Conservation (phyloP, 2,113 vertebrate genomes). For the Microcebus jonahi region DNA sequence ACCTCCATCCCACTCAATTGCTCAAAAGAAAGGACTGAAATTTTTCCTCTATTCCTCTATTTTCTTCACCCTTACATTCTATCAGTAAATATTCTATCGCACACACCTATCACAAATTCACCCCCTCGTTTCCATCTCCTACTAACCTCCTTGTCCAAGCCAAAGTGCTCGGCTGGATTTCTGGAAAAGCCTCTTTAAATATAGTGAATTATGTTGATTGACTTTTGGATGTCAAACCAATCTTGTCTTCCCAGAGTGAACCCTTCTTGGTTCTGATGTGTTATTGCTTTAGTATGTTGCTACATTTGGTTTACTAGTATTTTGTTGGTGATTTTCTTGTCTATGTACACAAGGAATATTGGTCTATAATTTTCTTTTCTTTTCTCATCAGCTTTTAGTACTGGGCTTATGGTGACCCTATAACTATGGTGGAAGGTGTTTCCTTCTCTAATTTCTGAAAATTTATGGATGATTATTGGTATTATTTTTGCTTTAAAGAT, state of each 20-base stretch:
- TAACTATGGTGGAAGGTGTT: background rate
- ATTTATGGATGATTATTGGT: background rate
- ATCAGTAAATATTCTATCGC: background rate
- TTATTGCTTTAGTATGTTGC: background rate
- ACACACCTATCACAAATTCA: background rate
- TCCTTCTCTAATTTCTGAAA: background rate
- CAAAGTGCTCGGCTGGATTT: background rate
- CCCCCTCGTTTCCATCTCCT: background rate
- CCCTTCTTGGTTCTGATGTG: background rate
- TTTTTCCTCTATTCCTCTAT: background rate
- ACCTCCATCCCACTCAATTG: background rate
- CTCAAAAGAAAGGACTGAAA: background rate
- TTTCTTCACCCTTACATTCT: background rate
- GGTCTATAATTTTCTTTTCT: background rate
- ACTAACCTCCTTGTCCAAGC: background rate
- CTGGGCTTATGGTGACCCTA: background rate
- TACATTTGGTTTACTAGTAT: background rate
- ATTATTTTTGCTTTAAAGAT: background rate
- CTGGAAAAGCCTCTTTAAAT: background rate
- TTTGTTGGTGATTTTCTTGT: background rate
- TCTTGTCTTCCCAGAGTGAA: background rate
- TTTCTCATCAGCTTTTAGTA: background rate
- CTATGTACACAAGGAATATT: background rate
- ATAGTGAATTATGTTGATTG: background rate
- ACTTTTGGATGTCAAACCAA: background rate